A percentile compares a stretch with the other conserved stretches of the same genome.
phyloP scores from a whole-genome alignment of 2,797 vertebrate species.

The Rhinophrynus dorsalis region DNA sequence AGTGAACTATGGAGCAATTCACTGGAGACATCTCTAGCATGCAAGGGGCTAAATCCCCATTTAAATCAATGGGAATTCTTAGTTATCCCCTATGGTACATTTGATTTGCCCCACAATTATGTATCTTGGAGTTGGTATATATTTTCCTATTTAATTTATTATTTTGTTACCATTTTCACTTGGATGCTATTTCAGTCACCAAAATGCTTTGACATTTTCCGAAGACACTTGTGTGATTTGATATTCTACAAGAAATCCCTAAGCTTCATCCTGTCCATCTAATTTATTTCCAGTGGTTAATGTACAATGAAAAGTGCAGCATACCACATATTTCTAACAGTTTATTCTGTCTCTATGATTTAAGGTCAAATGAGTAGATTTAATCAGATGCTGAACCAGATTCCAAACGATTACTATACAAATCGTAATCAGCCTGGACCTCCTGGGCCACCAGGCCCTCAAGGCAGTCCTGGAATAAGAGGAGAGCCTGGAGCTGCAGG shows the following conservation, averaged over 20 bases:
- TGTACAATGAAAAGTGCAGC: background rate
- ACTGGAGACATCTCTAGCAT: too few relatives aligned
- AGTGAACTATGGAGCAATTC: too few relatives aligned
- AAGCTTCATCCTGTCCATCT: background rate
- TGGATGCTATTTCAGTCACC: background rate
- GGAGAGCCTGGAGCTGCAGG: slow-evolving; percentile 88
- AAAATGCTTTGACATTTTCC: background rate
- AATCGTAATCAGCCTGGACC: slow-evolving; percentile 86
- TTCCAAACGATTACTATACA: slow-evolving; percentile 85
- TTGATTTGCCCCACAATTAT: too few relatives aligned
- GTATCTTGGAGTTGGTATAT: too few relatives aligned
- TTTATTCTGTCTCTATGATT: slow-evolving; percentile 32
- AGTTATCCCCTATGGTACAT: too few relatives aligned
- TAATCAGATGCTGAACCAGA: slow-evolving; percentile 91
- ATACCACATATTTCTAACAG: background rate
- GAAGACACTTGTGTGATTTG: background rate
- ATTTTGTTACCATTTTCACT: slow-evolving; percentile 1
- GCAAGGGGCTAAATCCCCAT: too few relatives aligned
- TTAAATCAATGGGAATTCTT: too few relatives aligned
- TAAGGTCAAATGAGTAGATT: slow-evolving; percentile 92
- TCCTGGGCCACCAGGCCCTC: slow-evolving; percentile 78
- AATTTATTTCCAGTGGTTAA: background rate
- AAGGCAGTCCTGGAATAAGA: slow-evolving; percentile 77
- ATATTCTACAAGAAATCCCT: background rate
- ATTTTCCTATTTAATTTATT: too few relatives aligned